A percentile compares a stretch with the other conserved stretches of the same genome.
Evolutionary conservation across 2,113 vertebrate genomes (phyloP).

Genomic region (Salvelinus sp.): DNA sequence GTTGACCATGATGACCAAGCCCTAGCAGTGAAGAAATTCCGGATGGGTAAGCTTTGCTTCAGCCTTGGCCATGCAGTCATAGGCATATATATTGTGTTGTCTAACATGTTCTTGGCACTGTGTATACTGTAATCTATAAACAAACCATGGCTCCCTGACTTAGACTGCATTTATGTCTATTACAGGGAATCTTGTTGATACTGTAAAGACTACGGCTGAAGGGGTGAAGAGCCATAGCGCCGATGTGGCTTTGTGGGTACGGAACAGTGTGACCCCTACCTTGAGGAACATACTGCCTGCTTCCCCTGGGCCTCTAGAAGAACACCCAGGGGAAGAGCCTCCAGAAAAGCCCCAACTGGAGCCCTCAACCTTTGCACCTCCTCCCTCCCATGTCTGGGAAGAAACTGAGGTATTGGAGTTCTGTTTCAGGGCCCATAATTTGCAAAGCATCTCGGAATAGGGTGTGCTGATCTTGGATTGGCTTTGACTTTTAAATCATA

Average conservation of each 20-base stretch:
- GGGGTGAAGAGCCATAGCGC: slow-evolving; percentile 72
- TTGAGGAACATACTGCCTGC: slow-evolving; percentile 62
- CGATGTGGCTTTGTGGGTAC: slow-evolving; percentile 71
- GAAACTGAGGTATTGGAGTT: slow-evolving; percentile 45
- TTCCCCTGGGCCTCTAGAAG: slow-evolving; percentile 47
- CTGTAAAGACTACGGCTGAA: slow-evolving; percentile 72
- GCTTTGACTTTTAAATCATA: too few species aligned
- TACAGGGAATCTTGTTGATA: slow-evolving; percentile 72
- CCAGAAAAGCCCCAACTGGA: not conserved
- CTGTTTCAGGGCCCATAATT: too few species aligned
- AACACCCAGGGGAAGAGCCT: not conserved
- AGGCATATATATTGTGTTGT: too few species aligned
- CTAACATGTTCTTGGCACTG: too few species aligned
- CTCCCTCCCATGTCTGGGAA: slow-evolving; percentile 34
- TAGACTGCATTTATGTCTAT: not conserved
- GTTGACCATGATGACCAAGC: slow-evolving; percentile 53
- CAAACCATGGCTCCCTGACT: too few species aligned
- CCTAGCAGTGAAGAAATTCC: slow-evolving; percentile 66
- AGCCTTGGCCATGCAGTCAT: too few species aligned
- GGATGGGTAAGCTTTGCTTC: slow-evolving; percentile 67
- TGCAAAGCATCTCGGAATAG: too few species aligned
- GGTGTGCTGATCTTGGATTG: too few species aligned
- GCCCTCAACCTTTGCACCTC: slow-evolving; percentile 51
- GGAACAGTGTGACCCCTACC: slow-evolving; percentile 64
- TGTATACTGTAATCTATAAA: too few species aligned